Evolutionary conservation across 2,113 vertebrate genomes (phyloP), one percentile per base, ranked within the genome.

Genomic region (Psephotus haematonotus): DNA sequence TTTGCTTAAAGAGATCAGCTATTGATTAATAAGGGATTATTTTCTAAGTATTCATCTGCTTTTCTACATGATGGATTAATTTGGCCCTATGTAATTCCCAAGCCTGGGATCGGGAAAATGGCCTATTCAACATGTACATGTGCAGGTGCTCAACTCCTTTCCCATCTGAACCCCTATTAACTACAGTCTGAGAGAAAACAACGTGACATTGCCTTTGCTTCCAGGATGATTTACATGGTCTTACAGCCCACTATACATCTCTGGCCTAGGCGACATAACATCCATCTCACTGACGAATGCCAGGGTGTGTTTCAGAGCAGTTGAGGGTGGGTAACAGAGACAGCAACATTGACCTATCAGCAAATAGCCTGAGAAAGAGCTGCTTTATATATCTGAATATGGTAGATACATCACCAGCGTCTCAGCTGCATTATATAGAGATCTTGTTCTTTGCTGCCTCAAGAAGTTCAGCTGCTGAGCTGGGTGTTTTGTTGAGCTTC

Each of bases 11-110:
- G 70, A 82, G 59, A 94, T 84, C 62, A 82, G 29, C 53, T 95
- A 91, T 92, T 95, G 93, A 96, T 97, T 95, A 93, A 86, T 81
- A 87, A 77, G 60, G 25, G 82, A 83, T 55, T 95, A 12, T 69
- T 77, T 43, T 33, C 29, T 50, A 24, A 79, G 33, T 87, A 43
- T 86, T 95, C n/a, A 55, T 87, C 49, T 86, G 47, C 47, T 94
- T 93, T 90, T 77, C 85, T 95, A 44, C 23, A 39, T 55, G 88
- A 88, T 24, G 5, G 65, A 74, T 69, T 69, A 93, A 70, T 72
- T 93, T 44, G 82, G 35, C 35, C 41, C 35, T 78, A 71, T n/a
- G 25, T 69, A 72, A 87, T 86, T 94, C 69, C 72, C 27, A 60
- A 44, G 6, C 35, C 33, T 76, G 62, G 44, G 50, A 43, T 8